Evolutionary conservation across 37 sponge, comb jelly and placozoan genomes (phyloP).

Genomic region (Haliclona indistincta): DNA sequence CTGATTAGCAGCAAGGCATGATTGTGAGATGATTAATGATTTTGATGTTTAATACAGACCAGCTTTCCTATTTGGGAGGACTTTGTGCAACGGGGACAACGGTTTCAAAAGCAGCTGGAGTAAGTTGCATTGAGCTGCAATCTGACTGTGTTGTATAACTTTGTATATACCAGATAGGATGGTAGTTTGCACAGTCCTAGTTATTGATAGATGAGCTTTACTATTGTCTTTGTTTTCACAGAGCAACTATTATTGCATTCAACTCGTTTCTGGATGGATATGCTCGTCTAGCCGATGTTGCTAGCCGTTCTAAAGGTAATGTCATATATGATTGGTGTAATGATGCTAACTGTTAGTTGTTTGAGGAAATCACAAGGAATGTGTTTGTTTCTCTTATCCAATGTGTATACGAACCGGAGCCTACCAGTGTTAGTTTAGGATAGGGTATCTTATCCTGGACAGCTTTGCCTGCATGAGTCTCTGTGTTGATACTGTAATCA

Average conservation of each 20-base stretch:
- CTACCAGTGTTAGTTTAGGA: background rate
- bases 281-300: slow-evolving; percentile 60
- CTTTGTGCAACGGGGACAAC: slow-evolving; percentile 52
- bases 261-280: slow-evolving; percentile 62
- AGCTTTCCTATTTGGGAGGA: slow-evolving; percentile 80
- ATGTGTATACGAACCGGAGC: background rate
- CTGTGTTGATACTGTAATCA: background rate
- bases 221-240: background rate
- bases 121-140: slow-evolving; percentile 29
- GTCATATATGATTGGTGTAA: background rate
- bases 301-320: slow-evolving; percentile 57
- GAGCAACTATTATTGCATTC: slow-evolving; percentile 36
- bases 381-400: background rate
- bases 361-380: too few species aligned
- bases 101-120: slow-evolving; percentile 68
- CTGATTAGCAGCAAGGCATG: background rate
- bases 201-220: too few species aligned
- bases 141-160: background rate
- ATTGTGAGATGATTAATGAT: background rate
- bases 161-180: background rate
- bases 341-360: too few species aligned
- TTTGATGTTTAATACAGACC: slow-evolving; percentile 16
- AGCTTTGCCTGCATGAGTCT: background rate
- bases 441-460: background rate
- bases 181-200: background rate